Percentiles rank a stretch among this genome's conserved stretches.
Conservation (phyloP, 2,113 vertebrate species). For the Ophthalmolycus amberensis region DNA sequence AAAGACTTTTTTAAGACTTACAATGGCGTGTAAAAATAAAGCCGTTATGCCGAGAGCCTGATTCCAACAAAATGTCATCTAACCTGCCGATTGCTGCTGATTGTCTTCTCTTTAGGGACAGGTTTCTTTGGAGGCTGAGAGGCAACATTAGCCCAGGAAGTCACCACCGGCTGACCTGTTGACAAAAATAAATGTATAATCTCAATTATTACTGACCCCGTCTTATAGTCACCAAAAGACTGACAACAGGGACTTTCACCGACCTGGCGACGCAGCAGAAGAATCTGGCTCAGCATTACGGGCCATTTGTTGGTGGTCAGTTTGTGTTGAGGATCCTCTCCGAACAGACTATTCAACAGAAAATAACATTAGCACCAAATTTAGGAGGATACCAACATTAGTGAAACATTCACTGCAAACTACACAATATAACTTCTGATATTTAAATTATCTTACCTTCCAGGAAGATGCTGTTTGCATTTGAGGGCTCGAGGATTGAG, state of each 20-base stretch:
- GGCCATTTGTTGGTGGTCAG: slow-evolving; percentile 16
- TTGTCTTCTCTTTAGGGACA: slow-evolving; percentile 32
- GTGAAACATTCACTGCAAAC: not conserved
- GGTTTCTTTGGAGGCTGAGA: slow-evolving; percentile 81
- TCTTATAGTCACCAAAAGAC: not conserved
- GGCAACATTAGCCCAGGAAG: slow-evolving; percentile 83
- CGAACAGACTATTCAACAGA: slow-evolving; percentile 41
- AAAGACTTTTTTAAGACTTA: not conserved
- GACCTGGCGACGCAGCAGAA: slow-evolving; percentile 54
- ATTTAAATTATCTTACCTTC: slow-evolving; percentile 41
- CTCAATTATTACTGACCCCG: not conserved
- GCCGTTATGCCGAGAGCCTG: not conserved
- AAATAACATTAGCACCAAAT: not conserved
- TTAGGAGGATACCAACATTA: not conserved
- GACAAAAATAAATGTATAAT: not conserved
- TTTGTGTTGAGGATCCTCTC: slow-evolving; percentile 39
- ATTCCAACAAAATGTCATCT: not conserved
- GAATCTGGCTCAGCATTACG: slow-evolving; percentile 8
- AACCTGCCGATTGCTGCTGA: slow-evolving; percentile 61
- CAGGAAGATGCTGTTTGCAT: slow-evolving; percentile 24
- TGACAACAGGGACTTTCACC: not conserved
- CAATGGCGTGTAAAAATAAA: not conserved
- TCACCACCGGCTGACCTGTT: slow-evolving; percentile 29
- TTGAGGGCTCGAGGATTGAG: not conserved
- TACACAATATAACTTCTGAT: not conserved